Evolutionary conservation across 1,140 invertebrate species (phyloP).

Genomic region (Tyrophagus putrescentiae): DNA sequence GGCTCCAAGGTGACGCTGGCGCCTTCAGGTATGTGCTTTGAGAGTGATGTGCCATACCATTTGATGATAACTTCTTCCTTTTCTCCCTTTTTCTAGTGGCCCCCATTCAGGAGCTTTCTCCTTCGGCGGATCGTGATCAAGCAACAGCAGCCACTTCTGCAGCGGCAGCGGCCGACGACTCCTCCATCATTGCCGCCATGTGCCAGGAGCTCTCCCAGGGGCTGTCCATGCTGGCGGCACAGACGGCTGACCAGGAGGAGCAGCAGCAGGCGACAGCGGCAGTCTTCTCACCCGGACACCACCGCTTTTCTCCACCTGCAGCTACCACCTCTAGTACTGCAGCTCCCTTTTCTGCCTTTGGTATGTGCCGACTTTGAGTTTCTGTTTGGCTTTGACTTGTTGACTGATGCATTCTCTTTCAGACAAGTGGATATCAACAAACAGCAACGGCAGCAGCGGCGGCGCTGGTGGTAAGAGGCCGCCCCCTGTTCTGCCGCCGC

Average conservation of each 20-base stretch:
- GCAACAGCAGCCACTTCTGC: constrained; percentile 40
- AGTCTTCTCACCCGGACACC: not conserved
- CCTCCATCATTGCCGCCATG: constrained; percentile 52
- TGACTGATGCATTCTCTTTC: not conserved
- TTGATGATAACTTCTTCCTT: too few relatives aligned
- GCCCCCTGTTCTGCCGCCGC: constrained; percentile 1
- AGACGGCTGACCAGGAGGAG: constrained; percentile 31
- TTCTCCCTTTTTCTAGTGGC: constrained; percentile 23
- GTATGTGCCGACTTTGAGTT: not conserved
- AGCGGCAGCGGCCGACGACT: constrained; percentile 45
- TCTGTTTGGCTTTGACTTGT: constrained; percentile 1
- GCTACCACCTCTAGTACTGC: not conserved
- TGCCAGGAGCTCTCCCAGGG: constrained; percentile 73
- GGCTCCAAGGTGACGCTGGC: constrained; percentile 11
- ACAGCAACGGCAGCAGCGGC: not conserved
- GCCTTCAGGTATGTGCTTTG: not conserved
- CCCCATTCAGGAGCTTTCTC: constrained; percentile 17
- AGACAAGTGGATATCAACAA: not conserved
- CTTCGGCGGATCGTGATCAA: not conserved
- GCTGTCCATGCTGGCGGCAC: constrained; percentile 46
- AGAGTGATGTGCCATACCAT: constrained; percentile 18
- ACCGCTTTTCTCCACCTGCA: not conserved
- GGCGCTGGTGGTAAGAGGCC: too few relatives aligned
- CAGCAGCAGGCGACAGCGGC: constrained; percentile 46
- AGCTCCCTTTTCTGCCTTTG: not conserved